Conservation (phyloP, 1,140 invertebrate species). For the Trypoxylus dichotomus region DNA sequence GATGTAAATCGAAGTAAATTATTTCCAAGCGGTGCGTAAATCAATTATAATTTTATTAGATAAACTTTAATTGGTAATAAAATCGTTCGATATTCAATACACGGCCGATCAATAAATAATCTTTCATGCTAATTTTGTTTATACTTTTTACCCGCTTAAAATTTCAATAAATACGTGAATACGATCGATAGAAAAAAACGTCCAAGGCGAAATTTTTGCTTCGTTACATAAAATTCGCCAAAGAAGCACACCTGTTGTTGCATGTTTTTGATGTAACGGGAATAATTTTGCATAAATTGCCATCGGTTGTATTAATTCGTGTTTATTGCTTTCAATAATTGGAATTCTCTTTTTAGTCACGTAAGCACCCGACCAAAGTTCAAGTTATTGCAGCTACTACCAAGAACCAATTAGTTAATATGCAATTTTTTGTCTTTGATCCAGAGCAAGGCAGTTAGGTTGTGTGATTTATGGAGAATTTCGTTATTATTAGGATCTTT, state of each 20-base stretch:
- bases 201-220: not conserved
- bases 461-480: no score
- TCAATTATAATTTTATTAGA: not conserved
- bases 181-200: not conserved
- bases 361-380: not conserved
- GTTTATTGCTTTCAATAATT: not conserved
- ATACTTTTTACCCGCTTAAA: not conserved
- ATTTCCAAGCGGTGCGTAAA: not conserved
- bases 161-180: constrained; percentile 1
- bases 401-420: no score
- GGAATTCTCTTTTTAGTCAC: not conserved
- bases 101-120: not conserved
- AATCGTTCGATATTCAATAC: not conserved
- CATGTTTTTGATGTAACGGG: not conserved
- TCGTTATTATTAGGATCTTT: no score
- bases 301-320: not conserved
- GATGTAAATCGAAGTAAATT: constrained; percentile 12
- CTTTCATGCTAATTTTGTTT: not conserved
- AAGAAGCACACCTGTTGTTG: not conserved
- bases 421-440: no score
- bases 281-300: constrained; percentile 1
- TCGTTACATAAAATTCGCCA: not conserved
- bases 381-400: no score
- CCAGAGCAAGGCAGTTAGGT: no score
- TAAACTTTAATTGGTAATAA: constrained; percentile 4